Evolutionary conservation across 2,113 vertebrate genomes (phyloP), one percentile per base, ranked within the genome.

Genomic region (Sphaerodactylus townsendi): DNA sequence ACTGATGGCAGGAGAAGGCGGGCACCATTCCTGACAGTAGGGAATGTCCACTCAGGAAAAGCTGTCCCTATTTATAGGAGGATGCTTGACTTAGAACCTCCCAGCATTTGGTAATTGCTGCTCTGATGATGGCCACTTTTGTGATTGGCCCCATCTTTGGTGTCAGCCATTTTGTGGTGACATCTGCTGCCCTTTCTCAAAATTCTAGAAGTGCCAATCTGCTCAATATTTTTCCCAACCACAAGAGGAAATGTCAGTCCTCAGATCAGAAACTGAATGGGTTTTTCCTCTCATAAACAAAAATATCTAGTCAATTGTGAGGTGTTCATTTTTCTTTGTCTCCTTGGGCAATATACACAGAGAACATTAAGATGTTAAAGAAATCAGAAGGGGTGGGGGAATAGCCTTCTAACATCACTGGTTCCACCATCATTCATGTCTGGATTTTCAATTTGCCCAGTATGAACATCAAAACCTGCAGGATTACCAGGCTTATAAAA

Each of bases 401-500:
- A 75, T 23, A 46, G 9, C 77, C 56, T n/a, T 85, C 39, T 0
- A 21, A 85, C 80, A 39, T 91, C 62, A 48, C 85, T 86, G 90
- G 94, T 91, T 66, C 64, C 66, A 23, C 37, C 79, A 35, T 85
- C 88, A 80, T 89, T 91, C 77, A 86, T 84, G 85, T 53, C 50
- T 87, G 14, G 39, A 50, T 35, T 73, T 91, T 92, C 90, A 53
- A 2, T 92, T 94, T 82, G 90, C 85, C 78, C 87, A 72, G 77
- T 78, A 44, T 78, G 80, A 59, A 44, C 33, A 73, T 79, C 84
- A 94, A 88, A 93, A 88, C 46, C 84, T 86, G 41, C 14, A 78
- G 79, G 79, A 92, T 87, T 91, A 76, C 50, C 84, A 85, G 64
- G 72, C 76, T 88, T 79, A 73, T 56, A 87, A 93, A 92, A 92